Evolutionary conservation across 1,140 invertebrate genomes (phyloP).

Genomic region (Conus ventricosus): DNA sequence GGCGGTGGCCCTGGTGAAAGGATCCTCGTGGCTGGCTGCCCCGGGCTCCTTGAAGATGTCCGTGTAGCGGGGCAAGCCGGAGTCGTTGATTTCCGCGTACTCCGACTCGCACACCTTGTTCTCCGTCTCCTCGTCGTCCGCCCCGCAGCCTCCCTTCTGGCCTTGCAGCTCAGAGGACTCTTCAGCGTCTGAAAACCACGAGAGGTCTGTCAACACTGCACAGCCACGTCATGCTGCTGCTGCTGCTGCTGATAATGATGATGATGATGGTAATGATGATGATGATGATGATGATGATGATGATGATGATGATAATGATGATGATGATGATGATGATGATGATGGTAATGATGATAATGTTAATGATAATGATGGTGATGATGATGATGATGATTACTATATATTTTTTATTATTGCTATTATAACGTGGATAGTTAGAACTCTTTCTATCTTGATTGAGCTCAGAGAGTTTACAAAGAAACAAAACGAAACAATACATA

Average conservation of each 20-base stretch:
- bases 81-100: slow-evolving; percentile 50
- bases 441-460: too few relatives aligned
- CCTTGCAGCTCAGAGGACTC: slow-evolving; percentile 32
- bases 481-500: too few relatives aligned
- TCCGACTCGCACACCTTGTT: slow-evolving; percentile 41
- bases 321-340: neutral
- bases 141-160: slow-evolving; percentile 15
- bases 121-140: slow-evolving; percentile 27
- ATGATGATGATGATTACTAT: neutral
- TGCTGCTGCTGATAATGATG: neutral
- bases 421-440: too few relatives aligned
- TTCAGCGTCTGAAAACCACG: slow-evolving; percentile 28
- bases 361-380: neutral
- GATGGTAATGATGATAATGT: neutral
- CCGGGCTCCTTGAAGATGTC: slow-evolving; percentile 46
- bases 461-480: too few relatives aligned
- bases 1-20: slow-evolving; percentile 46
- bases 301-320: neutral
- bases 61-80: slow-evolving; percentile 45
- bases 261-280: slow-evolving; percentile 12
- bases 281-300: neutral
- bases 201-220: neutral
- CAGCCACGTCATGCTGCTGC: neutral
- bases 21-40: slow-evolving; percentile 1
- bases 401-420: too few relatives aligned